A percentile compares a stretch with the other conserved stretches of the same genome.
Conservation (phyloP, 1,140 invertebrate genomes). For the Agraylea sexmaculata region DNA sequence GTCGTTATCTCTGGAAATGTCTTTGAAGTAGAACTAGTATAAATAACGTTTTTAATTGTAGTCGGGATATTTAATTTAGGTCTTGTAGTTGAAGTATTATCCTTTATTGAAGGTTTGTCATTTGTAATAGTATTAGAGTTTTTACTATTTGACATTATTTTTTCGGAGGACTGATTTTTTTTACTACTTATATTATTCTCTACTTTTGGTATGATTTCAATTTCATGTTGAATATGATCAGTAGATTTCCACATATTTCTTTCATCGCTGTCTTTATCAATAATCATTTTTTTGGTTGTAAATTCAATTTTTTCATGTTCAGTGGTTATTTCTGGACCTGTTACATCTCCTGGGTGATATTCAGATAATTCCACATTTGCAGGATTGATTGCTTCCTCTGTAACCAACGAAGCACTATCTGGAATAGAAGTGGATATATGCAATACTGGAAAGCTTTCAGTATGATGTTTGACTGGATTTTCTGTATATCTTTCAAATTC, state of each 20-base stretch:
- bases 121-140: not conserved
- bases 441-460: constrained; percentile 3
- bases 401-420: not conserved
- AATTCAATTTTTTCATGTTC: constrained; percentile 20
- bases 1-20: not conserved
- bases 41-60: constrained; percentile 1
- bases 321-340: constrained; percentile 19
- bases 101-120: not conserved
- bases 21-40: not conserved
- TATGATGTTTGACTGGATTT: not conserved
- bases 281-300: constrained; percentile 18
- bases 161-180: constrained; percentile 15
- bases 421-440: constrained; percentile 6
- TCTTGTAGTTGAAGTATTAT: not conserved
- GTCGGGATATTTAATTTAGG: not conserved
- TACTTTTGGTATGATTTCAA: constrained; percentile 21
- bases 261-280: constrained; percentile 19
- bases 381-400: too few relatives aligned
- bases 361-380: constrained; percentile 17
- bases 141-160: constrained; percentile 10
- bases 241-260: constrained; percentile 19
- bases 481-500: constrained; percentile 10
- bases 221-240: constrained; percentile 18
- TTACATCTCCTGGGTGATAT: constrained; percentile 17
- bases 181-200: constrained; percentile 13